Evolutionary conservation across 2,797 vertebrate genomes (phyloP).

Genomic region (Buceros bicornis): DNA sequence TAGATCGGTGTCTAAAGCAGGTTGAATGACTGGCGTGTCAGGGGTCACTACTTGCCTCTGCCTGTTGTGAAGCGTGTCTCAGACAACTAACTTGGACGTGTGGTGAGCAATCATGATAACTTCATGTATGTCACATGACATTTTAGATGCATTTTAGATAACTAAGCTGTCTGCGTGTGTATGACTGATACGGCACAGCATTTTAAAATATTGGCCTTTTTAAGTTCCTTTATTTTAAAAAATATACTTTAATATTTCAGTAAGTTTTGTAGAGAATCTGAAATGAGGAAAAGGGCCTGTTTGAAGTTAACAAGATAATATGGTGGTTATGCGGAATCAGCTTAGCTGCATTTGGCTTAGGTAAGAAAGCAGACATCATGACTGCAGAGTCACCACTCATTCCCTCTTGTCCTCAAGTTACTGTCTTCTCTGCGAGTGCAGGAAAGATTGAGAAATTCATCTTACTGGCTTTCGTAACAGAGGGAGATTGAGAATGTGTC

Average conservation of each 20-base stretch:
- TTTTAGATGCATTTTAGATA: neutral
- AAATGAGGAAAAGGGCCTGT: neutral
- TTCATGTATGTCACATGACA: rapidly evolving
- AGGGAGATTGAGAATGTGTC: neutral
- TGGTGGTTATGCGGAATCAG: neutral
- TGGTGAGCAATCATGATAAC: neutral
- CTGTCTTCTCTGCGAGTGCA: neutral
- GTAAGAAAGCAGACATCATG: neutral
- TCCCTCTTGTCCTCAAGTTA: neutral
- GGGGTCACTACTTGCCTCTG: neutral
- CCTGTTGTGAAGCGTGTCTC: neutral
- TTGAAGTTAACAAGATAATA: neutral
- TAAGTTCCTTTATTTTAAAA: neutral
- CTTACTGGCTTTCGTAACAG: neutral
- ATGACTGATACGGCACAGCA: neutral
- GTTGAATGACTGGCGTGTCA: neutral
- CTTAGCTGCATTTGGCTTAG: neutral
- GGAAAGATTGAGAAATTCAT: neutral
- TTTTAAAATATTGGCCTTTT: neutral
- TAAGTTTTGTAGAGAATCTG: neutral
- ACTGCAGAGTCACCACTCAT: neutral
- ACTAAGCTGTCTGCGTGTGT: neutral
- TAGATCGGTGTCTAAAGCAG: neutral
- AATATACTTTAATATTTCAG: neutral
- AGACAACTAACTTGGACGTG: neutral